phyloP scores from a whole-genome alignment of 2,113 vertebrate species.

The Neopipo cinnamomea region DNA sequence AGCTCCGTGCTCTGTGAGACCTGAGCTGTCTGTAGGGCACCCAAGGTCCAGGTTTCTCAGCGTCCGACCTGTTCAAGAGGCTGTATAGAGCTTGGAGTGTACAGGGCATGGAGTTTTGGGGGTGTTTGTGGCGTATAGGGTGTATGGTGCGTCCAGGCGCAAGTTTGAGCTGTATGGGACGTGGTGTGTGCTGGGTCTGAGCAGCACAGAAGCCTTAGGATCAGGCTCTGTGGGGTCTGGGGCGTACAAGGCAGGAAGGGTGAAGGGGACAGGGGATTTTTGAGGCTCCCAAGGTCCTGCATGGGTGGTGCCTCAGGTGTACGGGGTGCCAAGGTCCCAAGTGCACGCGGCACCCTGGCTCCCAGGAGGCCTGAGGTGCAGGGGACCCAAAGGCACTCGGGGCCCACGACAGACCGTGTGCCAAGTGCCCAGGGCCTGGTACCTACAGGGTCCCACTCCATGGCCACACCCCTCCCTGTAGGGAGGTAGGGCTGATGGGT shows the following conservation, averaged over 20 bases:
- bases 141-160: background rate
- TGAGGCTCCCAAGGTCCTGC: background rate
- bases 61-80: background rate
- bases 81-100: background rate
- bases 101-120: background rate
- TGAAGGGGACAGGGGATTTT: background rate
- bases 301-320: background rate
- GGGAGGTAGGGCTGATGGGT: background rate
- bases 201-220: fast-evolving
- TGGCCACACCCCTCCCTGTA: fast-evolving
- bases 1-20: background rate
- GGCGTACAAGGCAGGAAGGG: fast-evolving
- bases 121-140: background rate
- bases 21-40: background rate
- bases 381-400: fast-evolving
- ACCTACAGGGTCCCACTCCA: background rate
- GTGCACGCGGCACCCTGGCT: background rate
- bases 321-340: background rate
- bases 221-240: background rate
- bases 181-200: background rate
- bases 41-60: background rate
- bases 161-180: background rate
- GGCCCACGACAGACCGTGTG: fast-evolving
- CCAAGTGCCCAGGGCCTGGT: background rate
- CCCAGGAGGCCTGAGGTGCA: background rate